Base-by-base conservation (phyloP, 23 tunicate species). In the Diplosoma virens region DNA sequence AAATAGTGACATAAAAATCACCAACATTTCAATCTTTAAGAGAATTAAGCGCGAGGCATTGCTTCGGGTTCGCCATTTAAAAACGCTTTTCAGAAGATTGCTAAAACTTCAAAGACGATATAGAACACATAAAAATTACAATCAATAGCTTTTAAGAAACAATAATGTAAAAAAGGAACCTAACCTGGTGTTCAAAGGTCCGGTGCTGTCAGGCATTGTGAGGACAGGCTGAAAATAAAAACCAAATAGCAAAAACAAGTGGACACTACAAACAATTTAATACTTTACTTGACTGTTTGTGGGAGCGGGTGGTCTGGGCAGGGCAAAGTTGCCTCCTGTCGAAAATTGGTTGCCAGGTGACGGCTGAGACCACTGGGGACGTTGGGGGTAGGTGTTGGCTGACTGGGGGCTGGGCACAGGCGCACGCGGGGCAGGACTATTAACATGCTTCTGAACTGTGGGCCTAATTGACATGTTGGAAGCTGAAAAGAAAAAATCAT, bases 181-280 rank as follows among this genome's bases (percentile, higher is more conserved):
- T 73, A 73, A 81, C 93, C 47, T 80, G 55, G 80, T 71, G 50
- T 76, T 86, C 21, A 70, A 65, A 32, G 60, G 25, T 55, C 81
- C 84, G 67, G 74, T 71, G 59, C 71, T 83, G 20, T 89, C 96
- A 28, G 96, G 96, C 96, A 89, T 89, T 47, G 77, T 82, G 32
- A 89, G 46, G 32, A 75, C 72, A 58, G 94, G 86, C 73, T 87
- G 82, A 28, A 77, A 56, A 5, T 5, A 50, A 50, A 32, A 68
- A 22, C 34, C 28, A 55, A 55, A 55, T 56, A 11, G 63, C 21
- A 20, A 4, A 20, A 56, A 56, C 21, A 56, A 56, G 20, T 56
- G 6, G 4, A 11, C 24, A 7, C 50, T 41, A 41, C 11, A 41
- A 41, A 41, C 9, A 14, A 41, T 7, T 41, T 67, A 2, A 29